Evolutionary conservation across 2,888 invertebrate genomes (phyloP), one percentile per base, ranked within the genome.

Genomic region (Ptychoptera albimana): DNA sequence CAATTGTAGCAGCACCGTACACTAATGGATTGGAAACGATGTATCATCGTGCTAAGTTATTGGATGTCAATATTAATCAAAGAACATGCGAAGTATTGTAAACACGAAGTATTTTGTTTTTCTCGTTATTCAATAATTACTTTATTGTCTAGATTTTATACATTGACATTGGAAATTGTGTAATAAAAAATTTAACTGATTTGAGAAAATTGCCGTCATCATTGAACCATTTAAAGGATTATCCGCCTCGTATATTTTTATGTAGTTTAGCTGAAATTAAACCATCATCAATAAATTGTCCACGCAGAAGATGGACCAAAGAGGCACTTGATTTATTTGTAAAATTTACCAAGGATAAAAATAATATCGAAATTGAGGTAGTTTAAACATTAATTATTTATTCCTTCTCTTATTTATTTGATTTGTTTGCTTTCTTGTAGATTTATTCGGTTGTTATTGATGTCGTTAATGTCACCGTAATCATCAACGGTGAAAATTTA

Each of bases 401-500:
- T 8, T 30, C 7, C 30, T 32, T 32, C 9, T 32, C 32, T 32
- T 9, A 10, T n/a, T 44, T 36, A 40, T 38, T 47, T 41, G 41
- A 44, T 45, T 39, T 45, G 38, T 39, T 35, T 39, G 44, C 13
- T 44, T 41, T 13, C 43, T 37, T 29, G 39, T n/a, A 50, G 45
- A 62, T 82, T 11, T 87, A 81, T 60, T 92, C 91, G 0, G 77
- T 89, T n/a, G 81, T 85, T 0, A 74, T 81, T 46, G 75, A 79
- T 36, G 69, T 85, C 2, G 74, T 85, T 0, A 69, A 80, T 1
- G 64, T 91, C 1, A 75, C 79, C 43, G 59, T 91, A 37, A 66
- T 69, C 8, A 41, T 54, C 10, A 67, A 64, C 2, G 57, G 60
- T 2, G 44, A 67, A 0, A 72, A 61, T 49, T 58, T 85, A 8